These are phyloP conservation scores for Tridacna crocea DNA, from an alignment of 2,888 invertebrate genomes.

Conservation along the genomic window DNA sequence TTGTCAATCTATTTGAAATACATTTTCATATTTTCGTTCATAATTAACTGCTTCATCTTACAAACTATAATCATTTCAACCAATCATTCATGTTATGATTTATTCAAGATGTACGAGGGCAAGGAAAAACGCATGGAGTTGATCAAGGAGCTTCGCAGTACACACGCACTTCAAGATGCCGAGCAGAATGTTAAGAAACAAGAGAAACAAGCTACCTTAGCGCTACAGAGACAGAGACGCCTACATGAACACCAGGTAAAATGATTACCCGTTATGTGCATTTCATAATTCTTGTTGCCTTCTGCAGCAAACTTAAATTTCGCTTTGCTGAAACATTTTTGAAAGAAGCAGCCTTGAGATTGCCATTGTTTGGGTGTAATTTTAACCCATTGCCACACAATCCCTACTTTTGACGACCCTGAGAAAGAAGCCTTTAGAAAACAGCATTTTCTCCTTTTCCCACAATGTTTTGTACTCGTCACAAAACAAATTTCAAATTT, in stretches of 20 bases:
- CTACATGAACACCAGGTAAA: constrained; percentile 83
- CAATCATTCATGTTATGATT: not conserved
- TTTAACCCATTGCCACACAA: too few species aligned
- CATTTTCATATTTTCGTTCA: too few species aligned
- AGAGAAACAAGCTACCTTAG: constrained; percentile 81
- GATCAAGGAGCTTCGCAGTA: constrained; percentile 89
- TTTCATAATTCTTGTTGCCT: not conserved
- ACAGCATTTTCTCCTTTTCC: too few species aligned
- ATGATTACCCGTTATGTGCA: not conserved
- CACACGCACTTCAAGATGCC: constrained; percentile 87
- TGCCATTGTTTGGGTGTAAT: too few species aligned
- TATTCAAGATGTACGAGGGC: constrained; percentile 89
- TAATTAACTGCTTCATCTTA: too few species aligned
- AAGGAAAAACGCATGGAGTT: constrained; percentile 89
- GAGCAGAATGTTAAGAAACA: constrained; percentile 84
- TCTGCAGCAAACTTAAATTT: not conserved
- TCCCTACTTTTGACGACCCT: too few species aligned
- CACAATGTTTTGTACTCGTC: too few species aligned
- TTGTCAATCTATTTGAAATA: too few species aligned
- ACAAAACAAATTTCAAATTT: too few species aligned
- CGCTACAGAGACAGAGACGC: constrained; percentile 81
- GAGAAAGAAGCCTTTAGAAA: too few species aligned
- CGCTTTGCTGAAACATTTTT: not conserved
- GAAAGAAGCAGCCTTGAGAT: too few species aligned
- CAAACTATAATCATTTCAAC: too few species aligned